These are phyloP conservation scores for Rutilus rutilus DNA, from an alignment of 2,113 vertebrate genomes.

Conservation along the genomic window DNA sequence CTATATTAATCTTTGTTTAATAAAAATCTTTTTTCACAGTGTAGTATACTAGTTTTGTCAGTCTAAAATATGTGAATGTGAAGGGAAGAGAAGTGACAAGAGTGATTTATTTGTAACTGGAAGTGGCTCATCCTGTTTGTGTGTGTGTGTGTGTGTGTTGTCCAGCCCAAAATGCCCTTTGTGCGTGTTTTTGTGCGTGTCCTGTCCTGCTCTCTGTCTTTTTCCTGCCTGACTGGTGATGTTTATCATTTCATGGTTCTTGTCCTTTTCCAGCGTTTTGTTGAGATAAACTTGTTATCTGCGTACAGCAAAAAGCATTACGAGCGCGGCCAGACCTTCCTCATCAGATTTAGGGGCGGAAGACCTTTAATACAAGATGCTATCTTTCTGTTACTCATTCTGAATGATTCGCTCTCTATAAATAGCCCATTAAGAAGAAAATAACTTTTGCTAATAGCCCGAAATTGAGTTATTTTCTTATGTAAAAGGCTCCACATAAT, in stretches of 20 bases:
- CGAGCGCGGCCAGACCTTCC: not conserved
- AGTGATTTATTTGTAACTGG: slow-evolving; percentile 18
- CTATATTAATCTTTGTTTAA: no score
- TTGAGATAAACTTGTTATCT: slow-evolving; percentile 35
- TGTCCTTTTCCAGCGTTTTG: not conserved
- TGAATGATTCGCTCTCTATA: slow-evolving; percentile 15
- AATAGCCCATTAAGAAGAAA: slow-evolving; percentile 25
- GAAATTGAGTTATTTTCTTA: not conserved
- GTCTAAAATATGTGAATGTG: not conserved
- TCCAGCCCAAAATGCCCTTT: not conserved
- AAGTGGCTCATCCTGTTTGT: slow-evolving; percentile 51
- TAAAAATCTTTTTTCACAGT: no score
- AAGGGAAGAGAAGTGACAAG: not conserved
- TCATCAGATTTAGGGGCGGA: not conserved
- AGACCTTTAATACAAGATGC: slow-evolving; percentile 13
- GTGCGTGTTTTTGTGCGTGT: slow-evolving; percentile 23
- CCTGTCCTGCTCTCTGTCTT: slow-evolving; percentile 1
- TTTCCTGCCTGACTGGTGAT: slow-evolving; percentile 22
- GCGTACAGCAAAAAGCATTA: slow-evolving; percentile 12
- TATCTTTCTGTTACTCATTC: not conserved
- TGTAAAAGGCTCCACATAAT: slow-evolving; percentile 17
- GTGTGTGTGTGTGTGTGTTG: not conserved
- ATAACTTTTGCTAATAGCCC: not conserved
- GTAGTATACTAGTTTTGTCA: not conserved
- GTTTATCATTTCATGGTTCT: slow-evolving; percentile 12